Evolutionary conservation across 2,888 invertebrate genomes (phyloP).

Genomic region (Ctenicera cuprea): DNA sequence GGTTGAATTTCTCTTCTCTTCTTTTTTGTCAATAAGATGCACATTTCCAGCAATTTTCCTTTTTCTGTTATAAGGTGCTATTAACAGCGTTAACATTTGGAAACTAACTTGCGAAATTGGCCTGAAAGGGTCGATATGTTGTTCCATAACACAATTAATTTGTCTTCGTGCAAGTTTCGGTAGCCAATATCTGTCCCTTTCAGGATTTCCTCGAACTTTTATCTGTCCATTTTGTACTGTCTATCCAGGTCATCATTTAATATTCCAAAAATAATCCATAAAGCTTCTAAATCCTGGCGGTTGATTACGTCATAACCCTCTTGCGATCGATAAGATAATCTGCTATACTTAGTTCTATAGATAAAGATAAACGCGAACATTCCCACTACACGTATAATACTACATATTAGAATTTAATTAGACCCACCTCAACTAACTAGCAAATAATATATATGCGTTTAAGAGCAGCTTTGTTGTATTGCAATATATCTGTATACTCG

Average conservation of each 20-base stretch:
- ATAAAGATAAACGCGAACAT: not conserved
- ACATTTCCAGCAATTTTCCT: too few species aligned
- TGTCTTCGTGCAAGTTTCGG: not conserved
- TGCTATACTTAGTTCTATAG: not conserved
- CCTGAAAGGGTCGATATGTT: too few species aligned
- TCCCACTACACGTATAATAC: constrained; percentile 1
- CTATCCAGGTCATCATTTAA: not conserved
- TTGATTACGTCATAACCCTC: not conserved
- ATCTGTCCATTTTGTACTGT: not conserved
- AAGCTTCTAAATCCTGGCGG: not conserved
- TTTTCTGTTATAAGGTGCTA: too few species aligned
- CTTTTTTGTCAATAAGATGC: too few species aligned
- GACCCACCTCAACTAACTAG: not conserved
- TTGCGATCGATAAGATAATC: not conserved
- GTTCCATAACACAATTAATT: too few species aligned
- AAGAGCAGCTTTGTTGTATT: not conserved
- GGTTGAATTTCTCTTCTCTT: too few species aligned
- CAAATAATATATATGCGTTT: constrained; percentile 14
- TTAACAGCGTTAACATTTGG: too few species aligned
- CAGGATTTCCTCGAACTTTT: not conserved
- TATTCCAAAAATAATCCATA: constrained; percentile 12
- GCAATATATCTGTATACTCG: not conserved
- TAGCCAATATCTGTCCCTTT: not conserved
- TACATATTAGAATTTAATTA: constrained; percentile 15
- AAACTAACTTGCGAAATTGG: too few species aligned